Evolutionary conservation across 2,797 vertebrate genomes (phyloP).

Genomic region (Ara ararauna): DNA sequence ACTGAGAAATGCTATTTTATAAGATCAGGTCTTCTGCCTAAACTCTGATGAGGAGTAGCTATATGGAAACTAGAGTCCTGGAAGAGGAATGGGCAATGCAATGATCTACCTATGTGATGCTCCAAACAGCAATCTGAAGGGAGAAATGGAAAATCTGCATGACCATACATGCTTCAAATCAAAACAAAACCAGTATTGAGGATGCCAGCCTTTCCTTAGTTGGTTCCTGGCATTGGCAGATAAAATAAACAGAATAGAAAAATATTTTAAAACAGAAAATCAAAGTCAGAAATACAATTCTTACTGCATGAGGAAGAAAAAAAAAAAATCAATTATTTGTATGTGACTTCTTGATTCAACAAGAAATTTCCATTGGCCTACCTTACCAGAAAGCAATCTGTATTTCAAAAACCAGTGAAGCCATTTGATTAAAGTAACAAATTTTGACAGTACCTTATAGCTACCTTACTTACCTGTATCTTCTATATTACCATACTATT

Average conservation of each 20-base stretch:
- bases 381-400: neutral
- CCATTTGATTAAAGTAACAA: neutral
- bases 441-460: neutral
- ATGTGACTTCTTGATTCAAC: neutral
- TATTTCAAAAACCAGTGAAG: neutral
- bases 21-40: neutral
- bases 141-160: neutral
- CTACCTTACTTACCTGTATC: neutral
- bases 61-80: neutral
- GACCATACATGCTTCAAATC: neutral
- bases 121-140: neutral
- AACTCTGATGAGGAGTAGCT: neutral
- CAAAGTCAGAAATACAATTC: neutral
- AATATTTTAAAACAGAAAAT: neutral
- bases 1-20: neutral
- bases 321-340: neutral
- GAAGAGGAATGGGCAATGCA: neutral
- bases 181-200: neutral
- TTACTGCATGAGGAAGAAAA: neutral
- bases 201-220: slow-evolving; percentile 6
- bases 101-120: neutral
- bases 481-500: neutral
- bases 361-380: neutral
- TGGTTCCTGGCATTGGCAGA: neutral
- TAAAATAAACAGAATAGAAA: neutral